Evolutionary conservation across 2,888 invertebrate genomes (phyloP).

Genomic region (Dryocosmus kuriphilus): DNA sequence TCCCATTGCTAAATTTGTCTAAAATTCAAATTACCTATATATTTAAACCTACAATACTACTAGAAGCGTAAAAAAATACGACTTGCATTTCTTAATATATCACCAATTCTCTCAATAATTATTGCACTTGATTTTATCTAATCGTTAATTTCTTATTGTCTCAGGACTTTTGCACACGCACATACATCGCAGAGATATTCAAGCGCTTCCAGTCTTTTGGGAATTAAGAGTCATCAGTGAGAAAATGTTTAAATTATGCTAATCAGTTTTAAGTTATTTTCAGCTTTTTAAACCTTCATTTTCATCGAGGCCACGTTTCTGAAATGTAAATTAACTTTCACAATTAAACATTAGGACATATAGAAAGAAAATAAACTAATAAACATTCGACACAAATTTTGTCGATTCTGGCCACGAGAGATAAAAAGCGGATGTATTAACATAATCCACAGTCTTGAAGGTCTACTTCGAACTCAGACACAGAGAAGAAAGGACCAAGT

Average conservation of each 20-base stretch:
- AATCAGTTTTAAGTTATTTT: neutral
- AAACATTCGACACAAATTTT: neutral
- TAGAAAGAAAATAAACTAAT: neutral
- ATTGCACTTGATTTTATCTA: neutral
- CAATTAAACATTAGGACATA: neutral
- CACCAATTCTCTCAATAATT: neutral
- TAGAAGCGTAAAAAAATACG: neutral
- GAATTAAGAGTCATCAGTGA: neutral
- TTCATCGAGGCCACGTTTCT: neutral
- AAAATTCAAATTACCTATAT: slow-evolving; percentile 54
- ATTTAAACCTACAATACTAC: slow-evolving; percentile 47
- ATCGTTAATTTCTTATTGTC: neutral
- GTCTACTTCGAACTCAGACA: neutral
- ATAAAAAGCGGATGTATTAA: neutral
- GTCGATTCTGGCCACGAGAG: neutral
- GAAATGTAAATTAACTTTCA: neutral
- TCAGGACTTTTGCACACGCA: slow-evolving; percentile 15
- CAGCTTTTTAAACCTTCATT: neutral
- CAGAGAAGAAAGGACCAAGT: slow-evolving; percentile 1
- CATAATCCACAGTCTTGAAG: slow-evolving; percentile 12
- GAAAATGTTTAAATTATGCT: neutral
- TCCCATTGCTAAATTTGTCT: slow-evolving; percentile 5
- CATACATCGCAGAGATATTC: neutral
- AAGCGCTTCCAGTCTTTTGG: neutral
- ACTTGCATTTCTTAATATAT: neutral